Base-by-base conservation (phyloP, 2,888 invertebrate genomes). In the Agrotis segetum region DNA sequence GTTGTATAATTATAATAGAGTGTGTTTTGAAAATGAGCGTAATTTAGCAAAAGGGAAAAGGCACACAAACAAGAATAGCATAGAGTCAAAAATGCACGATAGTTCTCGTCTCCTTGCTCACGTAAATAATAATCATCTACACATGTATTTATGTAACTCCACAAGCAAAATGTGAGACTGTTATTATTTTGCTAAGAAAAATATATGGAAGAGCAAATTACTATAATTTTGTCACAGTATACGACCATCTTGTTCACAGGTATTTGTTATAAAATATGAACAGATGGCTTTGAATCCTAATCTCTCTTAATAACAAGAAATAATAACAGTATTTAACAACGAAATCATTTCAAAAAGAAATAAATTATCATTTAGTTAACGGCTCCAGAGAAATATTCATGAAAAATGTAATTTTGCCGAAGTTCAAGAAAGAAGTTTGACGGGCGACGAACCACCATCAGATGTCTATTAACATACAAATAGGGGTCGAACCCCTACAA, bases 401-500 rank as follows among this genome's bases (percentile, higher is more conserved):
- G 76, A 81, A 75, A 68, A 60, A 62, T 63, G 70, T 81, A 34
- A 82, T 82, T 79, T 71, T 71, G 66, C 56, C 52, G 55, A 72
- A 69, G 69, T 74, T 74, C 61, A 65, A 60, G 56, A 24, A 46
- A 64, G 53, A 71, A 74, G 68, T 77, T 75, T 62, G 49, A 63
- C 59, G 69, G 44, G 24, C 74, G 77, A 72, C 74, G 62, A 52
- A 62, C 73, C 70, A 60, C 64, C 76, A 74, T 75, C 82, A 82
- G 78, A 79, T 78, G 70, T 64, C 73, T 67, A 85, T 87, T 87
- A 75, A 40, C 87, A 87, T 87, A 84, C 79, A 85, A 84, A 88
- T 87, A 74, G 77, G 64, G 69, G 62, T 60, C 40, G 40, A 29
- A 60, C 59, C 56, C 69, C 59, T n/a, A n/a, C n/a, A n/a, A n/a